Evolutionary conservation across 2,797 vertebrate genomes (phyloP).

Genomic region (Sciaenops ocellatus): DNA sequence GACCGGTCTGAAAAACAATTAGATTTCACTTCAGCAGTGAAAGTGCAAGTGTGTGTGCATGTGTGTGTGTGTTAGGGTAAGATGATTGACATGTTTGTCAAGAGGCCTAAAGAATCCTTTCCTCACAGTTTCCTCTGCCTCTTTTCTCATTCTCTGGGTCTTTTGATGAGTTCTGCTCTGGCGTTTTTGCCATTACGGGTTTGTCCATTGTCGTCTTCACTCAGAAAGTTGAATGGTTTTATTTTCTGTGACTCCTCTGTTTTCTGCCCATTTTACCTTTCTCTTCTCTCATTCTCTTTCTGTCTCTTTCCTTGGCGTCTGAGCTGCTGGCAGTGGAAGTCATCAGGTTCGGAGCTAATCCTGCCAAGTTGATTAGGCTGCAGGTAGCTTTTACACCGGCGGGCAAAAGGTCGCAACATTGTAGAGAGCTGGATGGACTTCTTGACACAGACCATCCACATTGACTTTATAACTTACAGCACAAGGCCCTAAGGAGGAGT

Average conservation of each 20-base stretch:
- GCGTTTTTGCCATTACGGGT: slow-evolving; percentile 76
- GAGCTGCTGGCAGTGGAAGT: slow-evolving; percentile 75
- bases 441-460: slow-evolving; percentile 78
- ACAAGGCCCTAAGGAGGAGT: slow-evolving; percentile 75
- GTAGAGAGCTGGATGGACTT: slow-evolving; percentile 79
- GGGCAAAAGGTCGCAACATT: slow-evolving; percentile 81
- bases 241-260: slow-evolving; percentile 76
- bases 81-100: slow-evolving; percentile 79
- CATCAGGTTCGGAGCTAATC: slow-evolving; percentile 83
- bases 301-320: slow-evolving; percentile 64
- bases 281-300: slow-evolving; percentile 60
- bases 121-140: slow-evolving; percentile 65
- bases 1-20: slow-evolving; percentile 78
- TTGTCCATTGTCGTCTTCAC: slow-evolving; percentile 73
- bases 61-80: slow-evolving; percentile 52
- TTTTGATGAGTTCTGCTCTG: slow-evolving; percentile 73
- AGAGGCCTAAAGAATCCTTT: slow-evolving; percentile 76
- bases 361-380: slow-evolving; percentile 83
- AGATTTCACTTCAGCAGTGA: slow-evolving; percentile 66
- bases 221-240: slow-evolving; percentile 71
- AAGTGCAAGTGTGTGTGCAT: slow-evolving; percentile 39
- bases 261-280: slow-evolving; percentile 63
- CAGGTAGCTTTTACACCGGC: slow-evolving; percentile 79
- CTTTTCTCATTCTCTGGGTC: slow-evolving; percentile 61
- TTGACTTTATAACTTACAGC: slow-evolving; percentile 81